Evolutionary conservation across 1,140 invertebrate species (phyloP).

Genomic region (Euwallacea similis): DNA sequence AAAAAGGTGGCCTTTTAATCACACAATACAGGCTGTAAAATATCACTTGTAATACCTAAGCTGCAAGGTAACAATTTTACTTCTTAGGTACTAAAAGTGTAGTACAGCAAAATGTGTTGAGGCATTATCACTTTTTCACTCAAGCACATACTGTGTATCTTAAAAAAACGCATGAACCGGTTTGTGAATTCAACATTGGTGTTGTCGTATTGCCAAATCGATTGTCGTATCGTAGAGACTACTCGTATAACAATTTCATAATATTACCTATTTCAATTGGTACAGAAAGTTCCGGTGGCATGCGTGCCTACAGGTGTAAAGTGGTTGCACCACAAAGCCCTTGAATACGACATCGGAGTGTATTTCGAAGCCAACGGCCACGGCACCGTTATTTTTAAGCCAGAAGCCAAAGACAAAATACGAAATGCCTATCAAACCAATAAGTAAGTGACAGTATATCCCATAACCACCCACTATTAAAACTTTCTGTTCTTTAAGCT

Average conservation of each 20-base stretch:
- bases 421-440: slow-evolving; percentile 47
- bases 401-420: slow-evolving; percentile 62
- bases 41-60: too few relatives aligned
- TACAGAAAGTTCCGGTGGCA: slow-evolving; percentile 80
- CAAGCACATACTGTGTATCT: too few relatives aligned
- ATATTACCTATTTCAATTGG: slow-evolving; percentile 17
- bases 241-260: neutral
- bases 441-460: slow-evolving; percentile 17
- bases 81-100: too few relatives aligned
- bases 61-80: too few relatives aligned
- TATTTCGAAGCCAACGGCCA: slow-evolving; percentile 99
- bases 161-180: too few relatives aligned
- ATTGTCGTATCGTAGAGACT: too few relatives aligned
- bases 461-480: slow-evolving; percentile 15
- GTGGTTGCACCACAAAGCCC: slow-evolving; percentile 90
- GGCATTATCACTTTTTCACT: too few relatives aligned
- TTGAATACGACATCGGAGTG: slow-evolving; percentile 91
- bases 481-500: slow-evolving; percentile 42
- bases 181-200: too few relatives aligned
- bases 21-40: too few relatives aligned
- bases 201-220: too few relatives aligned
- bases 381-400: slow-evolving; percentile 87
- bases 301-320: slow-evolving; percentile 97
- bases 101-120: too few relatives aligned
- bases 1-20: too few relatives aligned